phyloP scores from a whole-genome alignment of 53 echinoderm and acorn worm genomes.

The Mesocentrotus franciscanus region DNA sequence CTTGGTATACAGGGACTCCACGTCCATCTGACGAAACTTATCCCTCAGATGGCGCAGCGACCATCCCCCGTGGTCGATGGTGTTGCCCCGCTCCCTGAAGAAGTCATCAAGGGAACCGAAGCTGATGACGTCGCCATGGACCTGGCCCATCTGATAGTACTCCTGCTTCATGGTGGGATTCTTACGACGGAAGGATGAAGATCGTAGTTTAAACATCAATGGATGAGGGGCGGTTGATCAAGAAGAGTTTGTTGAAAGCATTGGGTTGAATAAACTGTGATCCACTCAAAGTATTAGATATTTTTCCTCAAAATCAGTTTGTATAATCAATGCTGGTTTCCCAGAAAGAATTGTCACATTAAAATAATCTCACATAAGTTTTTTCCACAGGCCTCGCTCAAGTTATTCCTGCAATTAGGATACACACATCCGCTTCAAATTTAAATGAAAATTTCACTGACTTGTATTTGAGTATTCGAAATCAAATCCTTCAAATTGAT shows the following conservation, averaged over 20 bases:
- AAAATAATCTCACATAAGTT: background rate
- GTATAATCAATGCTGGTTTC: conserved; percentile 18
- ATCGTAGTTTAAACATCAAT: conserved; percentile 25
- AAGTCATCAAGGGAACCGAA: conserved; percentile 91
- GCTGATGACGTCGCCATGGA: conserved; percentile 88
- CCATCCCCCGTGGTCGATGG: conserved; percentile 82
- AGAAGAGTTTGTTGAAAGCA: background rate
- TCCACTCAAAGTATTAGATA: background rate
- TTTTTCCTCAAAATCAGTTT: background rate
- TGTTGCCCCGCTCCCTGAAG: conserved; percentile 81
- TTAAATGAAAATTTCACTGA: background rate
- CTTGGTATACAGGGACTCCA: conserved; percentile 86
- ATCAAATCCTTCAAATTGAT: background rate
- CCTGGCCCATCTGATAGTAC: conserved; percentile 91
- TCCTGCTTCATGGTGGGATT: conserved; percentile 73
- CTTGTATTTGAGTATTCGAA: background rate
- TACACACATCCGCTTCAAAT: background rate
- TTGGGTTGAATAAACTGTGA: background rate
- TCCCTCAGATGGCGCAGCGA: conserved; percentile 76
- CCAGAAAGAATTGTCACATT: background rate
- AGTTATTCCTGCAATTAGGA: background rate
- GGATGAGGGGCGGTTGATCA: background rate
- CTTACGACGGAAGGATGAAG: conserved; percentile 47
- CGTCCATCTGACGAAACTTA: conserved; percentile 87
- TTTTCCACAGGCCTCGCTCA: background rate